Evolutionary conservation across 1,140 invertebrate genomes (phyloP).

Genomic region (Chymomyza costata): DNA sequence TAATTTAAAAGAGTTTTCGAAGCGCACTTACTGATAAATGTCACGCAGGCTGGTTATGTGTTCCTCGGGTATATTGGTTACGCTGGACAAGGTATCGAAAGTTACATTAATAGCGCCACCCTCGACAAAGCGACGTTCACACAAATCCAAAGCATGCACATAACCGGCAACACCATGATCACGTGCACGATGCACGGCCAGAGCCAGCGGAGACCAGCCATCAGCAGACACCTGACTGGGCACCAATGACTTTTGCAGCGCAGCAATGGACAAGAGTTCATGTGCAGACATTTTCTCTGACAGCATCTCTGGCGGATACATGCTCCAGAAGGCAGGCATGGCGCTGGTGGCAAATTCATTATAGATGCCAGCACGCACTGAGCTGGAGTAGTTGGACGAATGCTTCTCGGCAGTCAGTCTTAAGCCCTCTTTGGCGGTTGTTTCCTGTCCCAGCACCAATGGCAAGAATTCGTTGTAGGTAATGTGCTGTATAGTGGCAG

Average conservation of each 20-base stretch:
- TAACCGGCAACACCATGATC: conserved; percentile 96
- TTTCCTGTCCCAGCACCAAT: conserved; percentile 81
- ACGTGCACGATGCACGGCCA: conserved; percentile 82
- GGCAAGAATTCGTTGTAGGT: conserved; percentile 91
- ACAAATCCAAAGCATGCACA: conserved; percentile 78
- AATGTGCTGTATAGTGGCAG: conserved; percentile 89
- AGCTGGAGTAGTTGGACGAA: conserved; percentile 85
- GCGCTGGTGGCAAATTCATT: conserved; percentile 86
- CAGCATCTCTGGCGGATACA: conserved; percentile 78
- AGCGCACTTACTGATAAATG: conserved; percentile 60
- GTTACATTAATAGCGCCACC: conserved; percentile 53
- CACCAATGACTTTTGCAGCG: conserved; percentile 74
- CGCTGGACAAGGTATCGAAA: conserved; percentile 47
- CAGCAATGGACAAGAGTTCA: conserved; percentile 76
- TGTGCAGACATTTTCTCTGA: conserved; percentile 68
- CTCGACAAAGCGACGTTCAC: conserved; percentile 78
- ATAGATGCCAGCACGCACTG: conserved; percentile 75
- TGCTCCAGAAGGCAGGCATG: conserved; percentile 85
- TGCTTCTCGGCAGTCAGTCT: conserved; percentile 73
- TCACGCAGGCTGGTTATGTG: conserved; percentile 66
- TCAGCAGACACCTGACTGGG: conserved; percentile 56
- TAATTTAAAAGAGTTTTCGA: too few relatives aligned
- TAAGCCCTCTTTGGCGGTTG: conserved; percentile 69
- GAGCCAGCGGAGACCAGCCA: conserved; percentile 77
- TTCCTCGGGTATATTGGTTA: conserved; percentile 63